These are phyloP conservation scores for Monopis laevigella DNA, from an alignment of 2,888 invertebrate species.

Conservation along the genomic window DNA sequence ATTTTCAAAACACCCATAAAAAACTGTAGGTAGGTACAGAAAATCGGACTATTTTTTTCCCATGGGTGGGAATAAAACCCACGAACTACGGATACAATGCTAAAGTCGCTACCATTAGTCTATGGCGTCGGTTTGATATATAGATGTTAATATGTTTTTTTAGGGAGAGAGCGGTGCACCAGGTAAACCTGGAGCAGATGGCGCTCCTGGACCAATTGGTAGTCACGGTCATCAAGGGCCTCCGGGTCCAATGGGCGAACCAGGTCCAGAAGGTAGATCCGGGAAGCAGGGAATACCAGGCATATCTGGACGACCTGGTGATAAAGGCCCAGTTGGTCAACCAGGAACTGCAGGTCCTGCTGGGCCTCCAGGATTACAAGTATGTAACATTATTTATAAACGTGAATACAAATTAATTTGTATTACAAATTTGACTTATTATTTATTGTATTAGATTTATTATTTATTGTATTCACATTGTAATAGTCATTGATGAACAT, in stretches of 20 bases:
- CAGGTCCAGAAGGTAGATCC: constrained; percentile 67
- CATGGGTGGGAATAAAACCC: too few relatives aligned
- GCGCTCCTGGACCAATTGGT: constrained; percentile 75
- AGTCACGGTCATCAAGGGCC: constrained; percentile 73
- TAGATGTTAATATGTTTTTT: constrained; percentile 8
- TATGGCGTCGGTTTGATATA: too few relatives aligned
- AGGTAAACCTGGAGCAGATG: constrained; percentile 78
- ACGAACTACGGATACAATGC: too few relatives aligned
- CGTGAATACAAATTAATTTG: too few relatives aligned
- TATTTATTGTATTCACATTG: too few relatives aligned
- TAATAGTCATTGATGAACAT: too few relatives aligned
- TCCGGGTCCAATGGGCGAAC: constrained; percentile 70
- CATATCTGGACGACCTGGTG: constrained; percentile 76
- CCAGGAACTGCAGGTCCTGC: constrained; percentile 71
- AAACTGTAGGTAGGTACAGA: constrained; percentile 16
- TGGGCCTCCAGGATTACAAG: constrained; percentile 77
- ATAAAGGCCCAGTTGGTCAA: constrained; percentile 77
- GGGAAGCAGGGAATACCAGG: constrained; percentile 79
- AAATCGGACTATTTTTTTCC: constrained; percentile 13
- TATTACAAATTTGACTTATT: too few relatives aligned
- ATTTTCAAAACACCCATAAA: too few relatives aligned
- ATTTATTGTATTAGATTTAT: too few relatives aligned
- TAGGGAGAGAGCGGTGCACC: constrained; percentile 77
- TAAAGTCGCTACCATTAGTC: too few relatives aligned
- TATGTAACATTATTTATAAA: too few relatives aligned